Conservation (phyloP, 1,140 invertebrate genomes). For the Zaprionus camerounensis region DNA sequence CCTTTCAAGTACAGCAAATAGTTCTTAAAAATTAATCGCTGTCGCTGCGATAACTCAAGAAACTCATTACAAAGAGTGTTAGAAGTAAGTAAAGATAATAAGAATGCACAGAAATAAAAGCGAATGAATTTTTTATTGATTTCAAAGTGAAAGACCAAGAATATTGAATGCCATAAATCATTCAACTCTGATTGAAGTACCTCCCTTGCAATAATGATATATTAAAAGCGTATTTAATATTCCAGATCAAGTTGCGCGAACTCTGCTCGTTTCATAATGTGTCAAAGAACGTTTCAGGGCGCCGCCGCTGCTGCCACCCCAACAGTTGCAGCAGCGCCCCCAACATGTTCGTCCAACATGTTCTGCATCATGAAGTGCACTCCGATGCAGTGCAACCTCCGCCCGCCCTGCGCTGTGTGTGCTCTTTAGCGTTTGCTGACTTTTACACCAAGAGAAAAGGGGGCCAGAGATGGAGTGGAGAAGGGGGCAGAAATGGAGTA, state of each 20-base stretch:
- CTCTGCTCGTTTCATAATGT: slow-evolving; percentile 28
- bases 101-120: background rate
- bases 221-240: slow-evolving; percentile 27
- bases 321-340: background rate
- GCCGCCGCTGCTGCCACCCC: slow-evolving; percentile 3
- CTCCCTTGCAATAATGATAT: background rate
- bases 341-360: slow-evolving; percentile 34
- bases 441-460: slow-evolving; percentile 51
- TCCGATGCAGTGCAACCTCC: slow-evolving; percentile 26
- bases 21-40: slow-evolving; percentile 1
- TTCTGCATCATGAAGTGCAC: slow-evolving; percentile 50
- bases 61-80: background rate
- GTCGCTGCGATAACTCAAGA: background rate
- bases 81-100: background rate
- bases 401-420: slow-evolving; percentile 31
- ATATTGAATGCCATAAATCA: background rate
- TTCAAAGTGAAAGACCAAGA: background rate
- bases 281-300: slow-evolving; percentile 50
- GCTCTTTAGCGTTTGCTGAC: slow-evolving; percentile 82
- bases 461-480: slow-evolving; percentile 16
- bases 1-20: background rate
- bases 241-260: background rate
- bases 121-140: background rate
- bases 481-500: slow-evolving; percentile 6
- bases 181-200: background rate